Base-by-base conservation (phyloP, 1,140 invertebrate genomes). In the Heliconius congener region DNA sequence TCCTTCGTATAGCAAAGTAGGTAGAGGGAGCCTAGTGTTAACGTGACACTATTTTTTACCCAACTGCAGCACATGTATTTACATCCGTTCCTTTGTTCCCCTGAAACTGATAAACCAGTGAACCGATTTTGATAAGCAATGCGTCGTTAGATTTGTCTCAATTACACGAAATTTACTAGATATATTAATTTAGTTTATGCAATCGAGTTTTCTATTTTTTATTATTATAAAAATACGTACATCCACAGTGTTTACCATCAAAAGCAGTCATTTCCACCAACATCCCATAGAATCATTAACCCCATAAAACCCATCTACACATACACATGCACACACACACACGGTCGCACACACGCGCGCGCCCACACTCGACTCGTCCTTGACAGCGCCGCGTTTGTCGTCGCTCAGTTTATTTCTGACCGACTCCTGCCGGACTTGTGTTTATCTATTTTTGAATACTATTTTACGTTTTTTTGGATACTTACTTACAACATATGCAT, bases 331-430 rank as follows among this genome's bases (percentile, higher is more conserved):
- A 37, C 34, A 37, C 34, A 37, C 34, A 37, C 34, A 37, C 34
- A 4, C 34, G 5, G 0, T 6, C 34, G 6, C 34, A 37, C 6
- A 37, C 34, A 37, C 34, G 34, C 73, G 71, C 55, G 37, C 77
- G 77, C 77, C 77, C 77, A 78, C 77, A 79, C 60, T 42, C 73
- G 46, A 23, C 55, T 60, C 78, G 78, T 75, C 78, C 78, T 79
- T 79, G 77, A 66, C 71, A 74, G 78, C 73, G 78, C 27, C 60
- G 74, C 74, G 74, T 78, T 78, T 78, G 76, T 78, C 76, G 76
- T 71, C 78, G 73, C 57, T 55, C 46, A 23, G 37, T 52, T 57
- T 76, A 79, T 72, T 79, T 79, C 39, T 19, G 73, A 52, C 74
- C 27, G 78, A 37, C 78, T 79, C 78, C 78, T 79, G 78, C 78